Base-by-base conservation (phyloP, 1,140 invertebrate genomes). In the Leptestheria dahalacensis region DNA sequence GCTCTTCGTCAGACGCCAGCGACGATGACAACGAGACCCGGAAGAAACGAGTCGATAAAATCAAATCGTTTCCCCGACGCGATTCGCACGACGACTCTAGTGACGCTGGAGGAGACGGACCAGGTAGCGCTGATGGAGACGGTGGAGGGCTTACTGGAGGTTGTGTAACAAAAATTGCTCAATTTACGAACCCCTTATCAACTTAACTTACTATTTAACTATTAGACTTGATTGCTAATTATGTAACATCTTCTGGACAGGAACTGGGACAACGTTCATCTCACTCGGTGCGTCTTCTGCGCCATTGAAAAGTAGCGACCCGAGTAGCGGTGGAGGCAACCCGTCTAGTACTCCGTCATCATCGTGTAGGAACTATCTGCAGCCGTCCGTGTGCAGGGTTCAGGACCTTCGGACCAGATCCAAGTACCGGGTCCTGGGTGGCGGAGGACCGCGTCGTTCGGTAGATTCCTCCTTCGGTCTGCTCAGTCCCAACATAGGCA, bases 1-100 rank as follows among this genome's bases (percentile, higher is more conserved):
- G 89, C 67, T 88, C 86, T 64, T 88, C 87, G 53, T 92, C 89
- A 0, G 88, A 91, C 68, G 85, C 89, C 3, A 91, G 87, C 51
- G 90, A 94, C 69, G 89, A 92, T 70, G 90, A 93, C 66, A 86
- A 84, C 46, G 88, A 91, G 68, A 77, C 77, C 49, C 77, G 84
- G 20, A 86, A 88, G 67, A 88, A 89, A 65, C 73, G 84, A 25
- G 82, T 83, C 20, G 81, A 87, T 50, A 86, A 86, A 70, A 73
- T 84, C 48, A 81, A 83, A 62, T 74, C 80, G 2, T 65, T 77
- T 52, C 71, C 77, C 26, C 75, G 83, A 20, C 73, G 84, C 11
- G 85, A 86, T 65, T 85, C 82, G 26, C 82, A 86, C 68, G 84
- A 86, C 64, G 84, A 86, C 67, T 85, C 83, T 2, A 86, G 84